phyloP scores from a whole-genome alignment of 2,888 invertebrate species.

The Galeopsomyia nigrocyanea region DNA sequence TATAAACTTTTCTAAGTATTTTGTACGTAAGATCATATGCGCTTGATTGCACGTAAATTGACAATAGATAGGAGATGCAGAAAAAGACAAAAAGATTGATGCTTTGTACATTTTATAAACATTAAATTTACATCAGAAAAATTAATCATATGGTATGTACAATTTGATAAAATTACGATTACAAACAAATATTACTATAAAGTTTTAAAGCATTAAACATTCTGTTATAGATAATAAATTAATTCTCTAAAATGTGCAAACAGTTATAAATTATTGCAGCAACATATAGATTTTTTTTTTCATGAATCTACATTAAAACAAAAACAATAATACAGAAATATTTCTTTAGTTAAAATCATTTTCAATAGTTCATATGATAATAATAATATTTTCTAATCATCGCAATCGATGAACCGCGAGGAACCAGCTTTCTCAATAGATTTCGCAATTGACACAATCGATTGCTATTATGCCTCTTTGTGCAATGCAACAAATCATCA shows the following conservation, averaged over 20 bases:
- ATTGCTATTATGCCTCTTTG: constrained; percentile 19
- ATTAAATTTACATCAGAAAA: constrained; percentile 45
- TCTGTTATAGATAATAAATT: constrained; percentile 35
- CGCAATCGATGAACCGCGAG: constrained; percentile 29
- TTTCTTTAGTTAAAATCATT: constrained; percentile 34
- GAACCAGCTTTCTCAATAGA: constrained; percentile 27
- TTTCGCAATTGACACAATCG: constrained; percentile 26
- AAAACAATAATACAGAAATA: constrained; percentile 50
- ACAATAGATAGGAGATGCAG: no score
- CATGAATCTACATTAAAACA: constrained; percentile 16
- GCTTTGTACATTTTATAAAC: constrained; percentile 48
- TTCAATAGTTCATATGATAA: constrained; percentile 19
- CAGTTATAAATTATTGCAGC: constrained; percentile 46
- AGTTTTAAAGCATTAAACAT: constrained; percentile 52
- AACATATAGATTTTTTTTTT: constrained; percentile 32
- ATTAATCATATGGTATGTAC: constrained; percentile 39
- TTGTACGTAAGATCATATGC: no score
- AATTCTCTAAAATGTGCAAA: constrained; percentile 44
- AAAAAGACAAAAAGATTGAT: neutral
- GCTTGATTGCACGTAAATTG: no score
- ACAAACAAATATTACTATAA: constrained; percentile 50
- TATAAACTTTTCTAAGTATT: no score
- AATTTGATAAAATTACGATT: constrained; percentile 42
- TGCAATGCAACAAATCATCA: constrained; percentile 33
- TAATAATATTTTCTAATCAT: constrained; percentile 11